Evolutionary conservation across 2,113 vertebrate genomes (phyloP), one percentile per base, ranked within the genome.

Genomic region (Microcebus ravelobensis): DNA sequence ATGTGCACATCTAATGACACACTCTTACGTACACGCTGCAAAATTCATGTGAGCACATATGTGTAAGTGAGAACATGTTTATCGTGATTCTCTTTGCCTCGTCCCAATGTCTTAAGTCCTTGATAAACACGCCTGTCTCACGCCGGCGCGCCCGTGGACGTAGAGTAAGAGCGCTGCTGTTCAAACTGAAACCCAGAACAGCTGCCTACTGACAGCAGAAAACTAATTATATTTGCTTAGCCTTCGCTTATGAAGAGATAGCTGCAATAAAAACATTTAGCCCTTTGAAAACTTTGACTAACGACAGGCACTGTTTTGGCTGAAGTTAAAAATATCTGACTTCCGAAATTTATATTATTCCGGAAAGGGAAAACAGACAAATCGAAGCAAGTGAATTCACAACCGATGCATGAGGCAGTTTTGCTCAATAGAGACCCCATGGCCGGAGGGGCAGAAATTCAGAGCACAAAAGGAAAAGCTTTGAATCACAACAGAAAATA

Each of bases 21-120:
- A 48, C 1, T 13, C 65, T 34, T 4, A 15, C 0, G 25, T 8
- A 2, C 1, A 2, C 0, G 0, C 0, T 15, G 18, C 18, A 8
- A 34, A 42, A n/a, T 2, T 59, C 63, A 7, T 0, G 0, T 21
- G 68, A 31, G 73, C 48, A 20, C 1, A 31, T 0, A 2, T 0
- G 13, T 0, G 4, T 2, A 45, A 27, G 50, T 14, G 20, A 10
- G 20, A 45, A 23, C 4, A 4, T 12, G 9, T 61, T 25, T 23
- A 9, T 4, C 3, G 3, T 0, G 67, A 4, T 48, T 31, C 59
- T 29, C n/a, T 86, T 21, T 11, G 27, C 4, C 57, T 25, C 8
- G 2, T 3, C 50, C 21, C n/a, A 18, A 45, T 6, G 8, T 36
- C 81, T n/a, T 12, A 48, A 9, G 2, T 20, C 81, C 61, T 59